Evolutionary conservation across 2,888 invertebrate species (phyloP).

Genomic region (Mythimna albipuncta): DNA sequence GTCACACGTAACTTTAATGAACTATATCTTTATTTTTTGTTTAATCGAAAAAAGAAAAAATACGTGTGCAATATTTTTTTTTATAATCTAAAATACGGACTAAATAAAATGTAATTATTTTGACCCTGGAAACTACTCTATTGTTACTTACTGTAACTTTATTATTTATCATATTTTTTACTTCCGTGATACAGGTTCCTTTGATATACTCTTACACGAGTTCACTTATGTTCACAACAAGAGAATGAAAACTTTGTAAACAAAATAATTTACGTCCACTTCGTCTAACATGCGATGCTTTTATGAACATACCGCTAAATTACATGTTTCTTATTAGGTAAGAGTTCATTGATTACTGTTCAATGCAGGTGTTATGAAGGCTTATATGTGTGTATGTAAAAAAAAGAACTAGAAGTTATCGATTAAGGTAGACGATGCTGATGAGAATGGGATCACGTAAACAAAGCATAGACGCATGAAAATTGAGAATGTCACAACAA

Average conservation of each 20-base stretch:
- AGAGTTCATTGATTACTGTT: constrained; percentile 33
- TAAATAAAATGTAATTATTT: no score
- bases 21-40: no score
- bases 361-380: constrained; percentile 19
- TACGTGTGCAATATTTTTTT: no score
- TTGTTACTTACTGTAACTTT: constrained; percentile 24
- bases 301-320: constrained; percentile 30
- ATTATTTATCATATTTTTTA: constrained; percentile 12
- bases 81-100: no score
- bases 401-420: background rate
- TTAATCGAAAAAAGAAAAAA: no score
- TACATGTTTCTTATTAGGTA: constrained; percentile 33
- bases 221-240: background rate
- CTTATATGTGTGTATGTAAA: background rate
- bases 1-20: no score
- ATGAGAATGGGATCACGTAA: no score
- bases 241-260: background rate
- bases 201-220: background rate
- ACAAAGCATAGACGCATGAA: no score
- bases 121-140: no score
- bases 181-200: background rate
- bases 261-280: constrained; percentile 1
- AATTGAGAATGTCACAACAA: no score
- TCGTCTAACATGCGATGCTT: background rate
- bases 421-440: background rate